Evolutionary conservation across 2,113 vertebrate species (phyloP), one percentile per base, ranked within the genome.

Genomic region (Xiphophorus hellerii): DNA sequence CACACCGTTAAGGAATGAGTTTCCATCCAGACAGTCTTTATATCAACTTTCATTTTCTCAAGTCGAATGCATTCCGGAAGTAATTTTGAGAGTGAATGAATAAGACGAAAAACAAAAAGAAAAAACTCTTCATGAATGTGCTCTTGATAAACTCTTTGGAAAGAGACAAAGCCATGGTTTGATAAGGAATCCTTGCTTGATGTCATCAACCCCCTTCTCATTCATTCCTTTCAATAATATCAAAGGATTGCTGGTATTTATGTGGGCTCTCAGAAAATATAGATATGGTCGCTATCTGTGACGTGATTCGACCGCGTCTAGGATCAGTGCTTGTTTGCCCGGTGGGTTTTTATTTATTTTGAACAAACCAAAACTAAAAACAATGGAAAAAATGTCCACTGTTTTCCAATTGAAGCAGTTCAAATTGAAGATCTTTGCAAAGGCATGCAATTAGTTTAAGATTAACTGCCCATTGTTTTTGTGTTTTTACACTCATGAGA

Each of bases 41-140:
- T 61, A 61, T 30, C 61, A 61, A 29, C 44, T 76, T 78, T 84
- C 12, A 65, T 31, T 66, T 51, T 80, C 29, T 73, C 28, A 42
- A 66, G 28, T 65, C 76, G 61, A 88, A 86, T 77, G 71, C 66
- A 61, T 73, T 76, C 61, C 42, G 27, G 35, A 71, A 78, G 73
- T 60, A n/a, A n/a, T 31, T 65, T 28, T 66, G 28, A 65, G 28
- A 20, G n/a, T 61, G 29, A 60, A 25, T 71, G 65, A 54, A 74
- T 37, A 63, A 10, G 8, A 25, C 25, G 74, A 82, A 66, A 27
- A 61, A 54, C 5, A n/a, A 5, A 37, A 10, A 11, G 3, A 25
- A 25, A 54, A 74, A 80, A 61, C 27, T 71, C 31, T 4, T 37
- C 68, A 69, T 28, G 28, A 69, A 63, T 37, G 3, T 60, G 15